Evolutionary conservation across 2,113 vertebrate species (phyloP).

Genomic region (Empidonax traillii): DNA sequence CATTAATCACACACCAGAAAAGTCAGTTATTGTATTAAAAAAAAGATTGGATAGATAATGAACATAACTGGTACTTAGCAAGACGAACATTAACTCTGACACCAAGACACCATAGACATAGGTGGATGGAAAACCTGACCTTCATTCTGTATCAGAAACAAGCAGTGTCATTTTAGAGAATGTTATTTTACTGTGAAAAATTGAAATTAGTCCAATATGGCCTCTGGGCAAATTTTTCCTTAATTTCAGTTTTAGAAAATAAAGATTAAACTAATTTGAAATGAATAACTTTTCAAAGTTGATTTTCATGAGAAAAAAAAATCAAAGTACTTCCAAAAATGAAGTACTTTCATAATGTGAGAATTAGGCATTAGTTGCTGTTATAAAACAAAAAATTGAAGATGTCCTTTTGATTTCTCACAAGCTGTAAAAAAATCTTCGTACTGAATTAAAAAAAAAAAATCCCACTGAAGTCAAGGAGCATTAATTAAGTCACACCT

Average conservation of each 20-base stretch:
- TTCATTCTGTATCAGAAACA: not conserved
- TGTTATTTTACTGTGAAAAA: not conserved
- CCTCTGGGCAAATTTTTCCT: not conserved
- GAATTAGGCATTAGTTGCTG: not conserved
- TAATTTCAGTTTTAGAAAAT: not conserved
- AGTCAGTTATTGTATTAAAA: not conserved
- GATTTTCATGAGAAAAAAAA: not conserved
- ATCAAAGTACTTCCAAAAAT: not conserved
- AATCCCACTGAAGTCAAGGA: not conserved
- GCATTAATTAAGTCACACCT: not conserved
- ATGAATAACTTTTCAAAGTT: not conserved
- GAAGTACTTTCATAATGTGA: not conserved
- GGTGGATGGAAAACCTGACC: not conserved
- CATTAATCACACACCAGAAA: constrained; percentile 34
- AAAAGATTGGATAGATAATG: not conserved
- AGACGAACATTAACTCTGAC: not conserved
- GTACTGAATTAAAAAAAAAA: not conserved
- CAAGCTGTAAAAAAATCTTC: not conserved
- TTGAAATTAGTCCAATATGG: not conserved
- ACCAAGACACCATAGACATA: not conserved
- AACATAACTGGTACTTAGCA: not conserved
- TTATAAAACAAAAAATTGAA: not conserved
- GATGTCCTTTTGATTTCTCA: not conserved
- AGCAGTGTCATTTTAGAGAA: not conserved
- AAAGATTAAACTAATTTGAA: constrained; percentile 1